Evolutionary conservation across 2,888 invertebrate species (phyloP).

Genomic region (Rhingia campestris): DNA sequence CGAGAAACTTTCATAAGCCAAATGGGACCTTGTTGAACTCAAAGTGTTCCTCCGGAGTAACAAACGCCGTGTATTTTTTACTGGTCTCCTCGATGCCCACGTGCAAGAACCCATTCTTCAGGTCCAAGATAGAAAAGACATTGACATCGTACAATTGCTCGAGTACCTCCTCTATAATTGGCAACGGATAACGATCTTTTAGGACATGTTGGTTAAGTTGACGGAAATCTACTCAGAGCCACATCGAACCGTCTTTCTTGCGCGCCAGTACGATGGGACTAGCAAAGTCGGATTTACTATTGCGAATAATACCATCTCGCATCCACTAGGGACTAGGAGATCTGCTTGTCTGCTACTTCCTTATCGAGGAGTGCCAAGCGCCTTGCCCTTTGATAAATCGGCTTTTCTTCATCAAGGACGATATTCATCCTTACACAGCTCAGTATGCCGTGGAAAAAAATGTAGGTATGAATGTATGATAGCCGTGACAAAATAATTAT

Average conservation of each 20-base stretch:
- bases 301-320: slow-evolving; percentile 6
- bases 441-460: too few species aligned
- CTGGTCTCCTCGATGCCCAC: slow-evolving; percentile 23
- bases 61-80: slow-evolving; percentile 79
- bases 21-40: slow-evolving; percentile 80
- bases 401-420: too few species aligned
- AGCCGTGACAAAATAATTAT: too few species aligned
- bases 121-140: slow-evolving; percentile 76
- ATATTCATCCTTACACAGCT: too few species aligned
- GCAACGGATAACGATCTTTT: slow-evolving; percentile 41
- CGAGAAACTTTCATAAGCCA: too few species aligned
- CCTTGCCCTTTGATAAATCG: too few species aligned
- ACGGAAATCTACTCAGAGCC: slow-evolving; percentile 69
- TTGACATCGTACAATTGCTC: slow-evolving; percentile 74
- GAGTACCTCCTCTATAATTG: slow-evolving; percentile 48
- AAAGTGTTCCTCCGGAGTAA: slow-evolving; percentile 79
- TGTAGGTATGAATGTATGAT: too few species aligned
- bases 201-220: slow-evolving; percentile 18
- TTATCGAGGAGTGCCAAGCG: slow-evolving; percentile 26
- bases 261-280: slow-evolving; percentile 4
- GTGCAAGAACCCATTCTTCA: slow-evolving; percentile 25
- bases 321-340: slow-evolving; percentile 36
- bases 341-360: slow-evolving; percentile 31
- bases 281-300: background rate
- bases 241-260: slow-evolving; percentile 14